Conservation (phyloP, 2,113 vertebrate genomes). For the Clarias gariepinus region DNA sequence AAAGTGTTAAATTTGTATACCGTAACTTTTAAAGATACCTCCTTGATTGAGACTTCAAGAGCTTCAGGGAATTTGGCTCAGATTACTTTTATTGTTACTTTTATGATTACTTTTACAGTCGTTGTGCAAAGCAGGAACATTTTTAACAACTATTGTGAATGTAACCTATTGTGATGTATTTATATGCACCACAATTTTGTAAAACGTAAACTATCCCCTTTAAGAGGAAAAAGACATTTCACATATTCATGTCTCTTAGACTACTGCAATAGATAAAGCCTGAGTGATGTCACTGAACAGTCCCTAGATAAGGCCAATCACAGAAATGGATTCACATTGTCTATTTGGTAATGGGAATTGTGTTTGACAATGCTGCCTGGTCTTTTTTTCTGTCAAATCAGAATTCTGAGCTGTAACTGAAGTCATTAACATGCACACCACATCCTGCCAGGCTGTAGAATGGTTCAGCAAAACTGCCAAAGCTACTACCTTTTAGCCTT, state of each 20-base stretch:
- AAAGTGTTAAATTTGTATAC: too few species aligned
- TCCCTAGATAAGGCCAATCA: background rate
- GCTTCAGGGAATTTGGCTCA: too few species aligned
- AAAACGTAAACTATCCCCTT: too few species aligned
- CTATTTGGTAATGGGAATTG: background rate
- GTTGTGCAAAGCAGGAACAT: too few species aligned
- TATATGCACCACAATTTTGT: too few species aligned
- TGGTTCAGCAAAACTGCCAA: constrained; percentile 11
- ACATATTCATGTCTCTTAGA: background rate
- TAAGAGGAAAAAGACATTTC: background rate
- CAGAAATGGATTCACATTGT: background rate
- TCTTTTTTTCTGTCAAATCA: background rate
- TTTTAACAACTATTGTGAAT: too few species aligned
- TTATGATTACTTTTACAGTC: too few species aligned
- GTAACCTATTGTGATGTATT: too few species aligned
- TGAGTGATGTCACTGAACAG: background rate
- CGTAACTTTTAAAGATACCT: too few species aligned
- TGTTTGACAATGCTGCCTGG: background rate
- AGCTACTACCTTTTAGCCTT: background rate
- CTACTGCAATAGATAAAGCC: background rate
- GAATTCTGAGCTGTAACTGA: constrained; percentile 17
- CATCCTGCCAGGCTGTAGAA: background rate
- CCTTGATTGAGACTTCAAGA: too few species aligned
- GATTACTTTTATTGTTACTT: too few species aligned
- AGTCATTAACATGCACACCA: constrained; percentile 10